Evolutionary conservation across 2,113 vertebrate species (phyloP), one percentile per base, ranked within the genome.

Genomic region (Phyllopteryx taeniolatus): DNA sequence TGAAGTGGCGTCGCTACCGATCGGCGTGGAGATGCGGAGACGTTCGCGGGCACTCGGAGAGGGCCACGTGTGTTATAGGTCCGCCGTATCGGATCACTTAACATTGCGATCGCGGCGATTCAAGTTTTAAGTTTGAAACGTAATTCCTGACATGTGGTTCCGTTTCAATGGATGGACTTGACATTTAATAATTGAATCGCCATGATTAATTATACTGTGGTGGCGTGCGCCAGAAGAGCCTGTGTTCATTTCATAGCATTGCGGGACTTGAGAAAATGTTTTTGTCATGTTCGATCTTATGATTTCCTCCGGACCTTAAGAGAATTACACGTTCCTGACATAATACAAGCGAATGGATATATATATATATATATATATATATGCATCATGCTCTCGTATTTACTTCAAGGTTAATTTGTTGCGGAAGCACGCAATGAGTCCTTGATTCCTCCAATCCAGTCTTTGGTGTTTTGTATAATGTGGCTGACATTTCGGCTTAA

Each of bases 351-450:
- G 7, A 20, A 39, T 49, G 20, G 31, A 27, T 66, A 7, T 70
- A 63, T 27, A 27, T 27, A 27, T 27, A 27, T 27, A 27, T 27
- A 27, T 27, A 27, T 27, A 27, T 27, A 27, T 27, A 27, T 27
- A 65, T 56, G 51, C 53, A 13, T 35, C 1, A 27, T 27, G 27
- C 0, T 81, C 79, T 84, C 80, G 61, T 85, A 74, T 83, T 88
- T 83, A 77, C 75, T 85, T 84, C 86, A 90, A 91, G 83, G 88
- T 88, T 87, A 83, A 87, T 86, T 78, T 90, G 77, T 69, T 78
- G 61, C 68, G 42, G 68, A 68, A 56, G 56, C 65, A 75, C 79
- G 77, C 74, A 80, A 39, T 73, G 84, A 83, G 68, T 73, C 81
- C 88, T 82, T 78, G 77, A 85, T 83, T 78, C 49, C 27, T 66